Percentiles rank a stretch among this genome's conserved stretches.
phyloP scores from a whole-genome alignment of 2,113 vertebrate genomes.

The Antennarius striatus region DNA sequence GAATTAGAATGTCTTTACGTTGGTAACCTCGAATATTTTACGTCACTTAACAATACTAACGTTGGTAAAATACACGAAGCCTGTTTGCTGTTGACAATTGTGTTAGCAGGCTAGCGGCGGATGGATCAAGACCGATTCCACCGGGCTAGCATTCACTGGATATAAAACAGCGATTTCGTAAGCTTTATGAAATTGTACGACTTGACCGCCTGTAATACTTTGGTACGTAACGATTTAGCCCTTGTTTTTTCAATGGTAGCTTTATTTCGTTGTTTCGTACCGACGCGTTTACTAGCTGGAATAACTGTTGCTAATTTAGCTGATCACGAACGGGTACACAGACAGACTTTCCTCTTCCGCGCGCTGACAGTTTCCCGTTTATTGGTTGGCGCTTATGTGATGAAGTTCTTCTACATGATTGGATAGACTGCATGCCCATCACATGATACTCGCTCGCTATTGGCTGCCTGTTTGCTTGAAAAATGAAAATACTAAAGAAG shows the following conservation, averaged over 20 bases:
- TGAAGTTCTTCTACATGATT: slow-evolving; percentile 28
- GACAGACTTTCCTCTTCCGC: slow-evolving; percentile 82
- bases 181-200: neutral
- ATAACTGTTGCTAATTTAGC: slow-evolving; percentile 46
- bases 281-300: neutral
- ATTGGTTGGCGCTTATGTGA: slow-evolving; percentile 63
- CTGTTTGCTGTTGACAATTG: neutral
- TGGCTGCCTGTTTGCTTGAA: slow-evolving; percentile 34
- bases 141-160: neutral
- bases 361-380: slow-evolving; percentile 62
- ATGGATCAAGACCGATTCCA: neutral
- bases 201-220: neutral
- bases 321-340: slow-evolving; percentile 23
- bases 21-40: too few species aligned
- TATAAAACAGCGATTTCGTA: neutral
- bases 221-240: neutral
- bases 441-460: slow-evolving; percentile 27
- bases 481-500: slow-evolving; percentile 16
- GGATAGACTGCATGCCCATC: slow-evolving; percentile 52
- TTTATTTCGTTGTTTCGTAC: too few species aligned
- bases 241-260: too few species aligned
- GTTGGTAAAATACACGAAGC: neutral
- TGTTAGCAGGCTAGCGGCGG: slow-evolving; percentile 17
- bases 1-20: neutral
- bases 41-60: too few species aligned